These are phyloP conservation scores for Mungos mungo DNA, from an alignment of 2,113 vertebrate genomes.

Conservation along the genomic window DNA sequence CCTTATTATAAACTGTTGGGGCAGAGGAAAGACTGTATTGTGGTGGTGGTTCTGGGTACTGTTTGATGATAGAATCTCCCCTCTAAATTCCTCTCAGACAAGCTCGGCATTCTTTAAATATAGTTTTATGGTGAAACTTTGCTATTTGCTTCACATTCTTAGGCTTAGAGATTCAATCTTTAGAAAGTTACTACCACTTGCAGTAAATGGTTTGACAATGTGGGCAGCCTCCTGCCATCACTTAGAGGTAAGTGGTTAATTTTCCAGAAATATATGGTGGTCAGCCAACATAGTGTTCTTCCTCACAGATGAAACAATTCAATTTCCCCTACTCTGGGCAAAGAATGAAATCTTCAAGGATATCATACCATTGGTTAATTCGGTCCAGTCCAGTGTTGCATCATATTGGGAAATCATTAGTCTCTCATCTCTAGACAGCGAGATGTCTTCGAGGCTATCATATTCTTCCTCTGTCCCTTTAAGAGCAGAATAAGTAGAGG, in stretches of 20 bases:
- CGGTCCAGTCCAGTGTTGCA: background rate
- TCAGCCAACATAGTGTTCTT: background rate
- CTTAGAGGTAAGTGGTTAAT: background rate
- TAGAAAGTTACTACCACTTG: background rate
- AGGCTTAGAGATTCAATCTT: background rate
- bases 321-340: background rate
- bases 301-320: background rate
- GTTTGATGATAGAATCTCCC: background rate
- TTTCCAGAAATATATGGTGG: background rate
- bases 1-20: background rate
- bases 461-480: background rate
- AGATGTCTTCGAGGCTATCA: background rate
- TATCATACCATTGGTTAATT: background rate
- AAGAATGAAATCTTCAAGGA: background rate
- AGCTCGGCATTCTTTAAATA: slow-evolving; percentile 20
- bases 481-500: background rate
- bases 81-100: background rate
- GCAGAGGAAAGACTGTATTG: background rate
- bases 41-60: background rate
- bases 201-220: background rate
- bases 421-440: background rate
- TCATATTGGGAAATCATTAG: background rate
- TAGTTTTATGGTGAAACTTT: background rate
- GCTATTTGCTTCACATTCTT: background rate
- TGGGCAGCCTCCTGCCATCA: background rate